Evolutionary conservation across 1,140 invertebrate species (phyloP).

Genomic region (Eriocheir sinensis): DNA sequence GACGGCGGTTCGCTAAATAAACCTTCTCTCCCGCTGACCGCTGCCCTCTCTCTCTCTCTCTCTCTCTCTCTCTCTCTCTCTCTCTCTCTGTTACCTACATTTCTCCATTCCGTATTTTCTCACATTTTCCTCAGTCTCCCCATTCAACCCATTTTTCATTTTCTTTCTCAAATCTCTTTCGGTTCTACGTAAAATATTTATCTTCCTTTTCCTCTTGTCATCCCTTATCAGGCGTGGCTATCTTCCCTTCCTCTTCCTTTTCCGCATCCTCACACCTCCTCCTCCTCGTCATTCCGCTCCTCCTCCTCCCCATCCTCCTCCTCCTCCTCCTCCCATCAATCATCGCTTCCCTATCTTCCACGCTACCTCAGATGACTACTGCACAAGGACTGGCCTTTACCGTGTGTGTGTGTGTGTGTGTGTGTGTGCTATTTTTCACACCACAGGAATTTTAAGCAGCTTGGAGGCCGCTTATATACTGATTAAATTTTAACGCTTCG

Average conservation of each 20-base stretch:
- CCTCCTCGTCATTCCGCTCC: background rate
- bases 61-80: background rate
- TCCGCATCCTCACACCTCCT: background rate
- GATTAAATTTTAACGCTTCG: too few relatives aligned
- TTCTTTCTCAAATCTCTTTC: background rate
- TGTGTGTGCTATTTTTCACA: background rate
- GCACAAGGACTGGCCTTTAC: background rate
- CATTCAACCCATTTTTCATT: background rate
- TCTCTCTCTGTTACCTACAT: background rate
- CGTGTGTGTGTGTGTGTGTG: constrained; percentile 29
- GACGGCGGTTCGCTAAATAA: constrained; percentile 60
- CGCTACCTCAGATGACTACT: background rate
- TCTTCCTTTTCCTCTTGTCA: background rate
- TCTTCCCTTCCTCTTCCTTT: background rate
- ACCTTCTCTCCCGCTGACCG: constrained; percentile 51
- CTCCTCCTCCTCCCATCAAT: background rate
- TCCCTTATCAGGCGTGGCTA: background rate
- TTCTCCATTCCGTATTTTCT: too few relatives aligned
- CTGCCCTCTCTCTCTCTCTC: background rate
- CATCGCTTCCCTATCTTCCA: background rate
- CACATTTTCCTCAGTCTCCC: background rate
- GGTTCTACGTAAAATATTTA: background rate
- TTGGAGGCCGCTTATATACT: too few relatives aligned
- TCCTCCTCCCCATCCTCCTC: background rate
- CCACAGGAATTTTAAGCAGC: too few relatives aligned